Conservation (phyloP, 2,888 invertebrate species). For the Drosophila monieri region DNA sequence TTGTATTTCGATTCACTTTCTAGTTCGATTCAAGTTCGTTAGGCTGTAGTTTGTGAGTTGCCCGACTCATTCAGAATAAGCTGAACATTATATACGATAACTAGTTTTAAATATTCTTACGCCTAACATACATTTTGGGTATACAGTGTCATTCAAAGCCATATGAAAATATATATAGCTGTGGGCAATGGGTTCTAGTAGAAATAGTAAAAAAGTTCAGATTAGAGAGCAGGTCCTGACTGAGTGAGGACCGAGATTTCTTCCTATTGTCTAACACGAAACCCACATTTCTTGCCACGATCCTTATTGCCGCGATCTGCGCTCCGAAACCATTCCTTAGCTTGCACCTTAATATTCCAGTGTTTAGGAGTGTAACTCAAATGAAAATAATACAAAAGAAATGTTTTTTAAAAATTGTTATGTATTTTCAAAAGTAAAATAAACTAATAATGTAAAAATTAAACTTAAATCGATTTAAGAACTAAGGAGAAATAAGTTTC, state of each 20-base stretch:
- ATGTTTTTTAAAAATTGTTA: slow-evolving; percentile 67
- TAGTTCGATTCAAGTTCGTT: slow-evolving; percentile 52
- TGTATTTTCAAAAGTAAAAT: slow-evolving; percentile 71
- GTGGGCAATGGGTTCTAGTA: background rate
- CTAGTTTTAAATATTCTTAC: slow-evolving; percentile 20
- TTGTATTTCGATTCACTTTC: slow-evolving; percentile 20
- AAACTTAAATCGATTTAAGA: slow-evolving; percentile 61
- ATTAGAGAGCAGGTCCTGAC: slow-evolving; percentile 2
- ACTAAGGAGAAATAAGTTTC: slow-evolving; percentile 48
- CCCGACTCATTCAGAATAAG: slow-evolving; percentile 37
- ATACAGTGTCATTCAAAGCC: slow-evolving; percentile 18
- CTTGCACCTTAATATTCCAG: slow-evolving; percentile 2
- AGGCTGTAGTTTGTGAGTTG: slow-evolving; percentile 44
- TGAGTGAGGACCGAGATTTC: slow-evolving; percentile 12
- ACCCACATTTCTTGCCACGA: background rate
- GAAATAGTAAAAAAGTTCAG: slow-evolving; percentile 4
- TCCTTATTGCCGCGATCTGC: slow-evolving; percentile 18
- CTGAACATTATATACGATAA: slow-evolving; percentile 20
- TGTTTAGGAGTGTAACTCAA: slow-evolving; percentile 12
- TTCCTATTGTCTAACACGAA: slow-evolving; percentile 40
- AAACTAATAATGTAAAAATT: slow-evolving; percentile 70
- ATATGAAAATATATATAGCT: slow-evolving; percentile 31
- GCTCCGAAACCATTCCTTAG: slow-evolving; percentile 19
- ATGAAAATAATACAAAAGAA: slow-evolving; percentile 6
- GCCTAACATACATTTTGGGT: slow-evolving; percentile 3